phyloP scores from a whole-genome alignment of 2,113 vertebrate species.

The Oncorhynchus tshawytscha region DNA sequence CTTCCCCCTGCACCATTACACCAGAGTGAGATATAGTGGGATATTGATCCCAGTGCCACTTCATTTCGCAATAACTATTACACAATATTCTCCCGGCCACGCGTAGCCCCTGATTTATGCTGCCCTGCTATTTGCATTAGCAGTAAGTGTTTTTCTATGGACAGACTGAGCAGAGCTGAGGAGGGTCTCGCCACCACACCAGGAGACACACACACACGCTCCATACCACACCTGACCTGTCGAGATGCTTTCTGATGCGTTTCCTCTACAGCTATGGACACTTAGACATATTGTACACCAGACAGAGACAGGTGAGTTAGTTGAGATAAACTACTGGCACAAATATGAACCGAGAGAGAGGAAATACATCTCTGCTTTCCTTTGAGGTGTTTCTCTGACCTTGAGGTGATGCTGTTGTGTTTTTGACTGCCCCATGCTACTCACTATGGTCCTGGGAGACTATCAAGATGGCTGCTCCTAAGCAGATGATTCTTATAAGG shows the following conservation, averaged over 20 bases:
- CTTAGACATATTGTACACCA: conserved; percentile 8
- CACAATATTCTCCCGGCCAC: conserved; percentile 76
- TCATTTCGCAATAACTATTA: conserved; percentile 99
- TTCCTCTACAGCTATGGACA: conserved; percentile 19
- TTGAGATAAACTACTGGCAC: conserved; percentile 16
- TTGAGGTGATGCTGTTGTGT: not conserved
- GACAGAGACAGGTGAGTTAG: conserved; percentile 33
- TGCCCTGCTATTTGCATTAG: conserved; percentile 80
- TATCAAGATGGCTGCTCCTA: not conserved
- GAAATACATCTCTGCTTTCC: not conserved
- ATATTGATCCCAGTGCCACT: conserved; percentile 98
- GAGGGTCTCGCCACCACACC: conserved; percentile 53
- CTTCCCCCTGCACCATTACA: conserved; percentile 90
- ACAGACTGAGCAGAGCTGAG: conserved; percentile 37
- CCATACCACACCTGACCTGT: conserved; percentile 28
- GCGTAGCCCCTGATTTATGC: conserved; percentile 76
- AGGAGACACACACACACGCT: conserved; percentile 44
- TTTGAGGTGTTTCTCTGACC: not conserved
- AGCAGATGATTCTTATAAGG: not conserved
- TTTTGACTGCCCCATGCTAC: not conserved
- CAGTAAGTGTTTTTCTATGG: conserved; percentile 79
- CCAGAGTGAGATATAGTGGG: conserved; percentile 93
- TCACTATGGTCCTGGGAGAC: not conserved
- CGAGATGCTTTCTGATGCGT: conserved; percentile 22
- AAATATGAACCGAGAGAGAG: not conserved